phyloP scores from a whole-genome alignment of 2,797 vertebrate species.

The Toxotes lorentzi region DNA sequence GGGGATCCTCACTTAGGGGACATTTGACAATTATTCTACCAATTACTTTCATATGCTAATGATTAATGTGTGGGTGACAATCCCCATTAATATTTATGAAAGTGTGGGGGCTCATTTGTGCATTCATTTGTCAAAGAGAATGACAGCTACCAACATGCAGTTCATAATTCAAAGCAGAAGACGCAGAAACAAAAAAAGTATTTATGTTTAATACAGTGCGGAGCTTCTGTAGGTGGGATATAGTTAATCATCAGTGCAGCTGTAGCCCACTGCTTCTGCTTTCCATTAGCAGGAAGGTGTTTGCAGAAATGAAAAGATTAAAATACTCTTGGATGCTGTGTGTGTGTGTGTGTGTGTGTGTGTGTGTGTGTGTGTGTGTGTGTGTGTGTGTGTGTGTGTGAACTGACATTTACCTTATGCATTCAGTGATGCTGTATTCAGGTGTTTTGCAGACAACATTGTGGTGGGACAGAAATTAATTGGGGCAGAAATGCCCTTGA shows the following conservation, averaged over 20 bases:
- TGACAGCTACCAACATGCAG: slow-evolving; percentile 23
- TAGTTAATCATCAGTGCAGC: slow-evolving; percentile 27
- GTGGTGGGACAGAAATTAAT: slow-evolving; percentile 63
- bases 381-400: no score
- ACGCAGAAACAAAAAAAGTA: slow-evolving; percentile 13
- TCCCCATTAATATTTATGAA: slow-evolving; percentile 62
- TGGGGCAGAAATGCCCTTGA: slow-evolving; percentile 69
- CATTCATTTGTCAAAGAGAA: slow-evolving; percentile 29
- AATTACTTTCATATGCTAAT: slow-evolving; percentile 51
- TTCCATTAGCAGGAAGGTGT: slow-evolving; percentile 37
- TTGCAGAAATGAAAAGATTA: slow-evolving; percentile 34
- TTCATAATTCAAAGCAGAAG: slow-evolving; percentile 49
- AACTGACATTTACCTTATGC: slow-evolving; percentile 54
- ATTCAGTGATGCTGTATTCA: slow-evolving; percentile 39
- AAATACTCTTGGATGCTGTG: slow-evolving; percentile 16
- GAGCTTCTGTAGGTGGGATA: slow-evolving; percentile 34
- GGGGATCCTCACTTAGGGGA: not conserved
- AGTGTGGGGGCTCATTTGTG: slow-evolving; percentile 45
- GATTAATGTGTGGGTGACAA: slow-evolving; percentile 45
- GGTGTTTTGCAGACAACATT: slow-evolving; percentile 63
- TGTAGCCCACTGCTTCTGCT: slow-evolving; percentile 22
- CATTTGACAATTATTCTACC: slow-evolving; percentile 20
- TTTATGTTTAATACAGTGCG: slow-evolving; percentile 5
- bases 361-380: no score
- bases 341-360: not conserved